phyloP scores from a whole-genome alignment of 2,113 vertebrate species.

The Gallinago undulata region DNA sequence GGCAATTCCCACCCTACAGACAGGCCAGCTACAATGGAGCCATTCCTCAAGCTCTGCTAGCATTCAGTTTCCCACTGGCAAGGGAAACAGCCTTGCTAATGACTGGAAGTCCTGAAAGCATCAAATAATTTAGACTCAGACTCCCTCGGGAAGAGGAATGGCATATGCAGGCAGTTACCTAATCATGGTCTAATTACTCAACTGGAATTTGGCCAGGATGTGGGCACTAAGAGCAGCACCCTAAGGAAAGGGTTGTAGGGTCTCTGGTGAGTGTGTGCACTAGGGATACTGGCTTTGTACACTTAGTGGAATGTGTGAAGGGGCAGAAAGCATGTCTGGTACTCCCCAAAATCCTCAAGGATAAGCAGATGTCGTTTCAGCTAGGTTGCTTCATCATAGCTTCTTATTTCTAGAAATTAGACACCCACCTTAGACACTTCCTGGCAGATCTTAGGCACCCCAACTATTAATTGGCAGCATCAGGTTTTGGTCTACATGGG shows the following conservation, averaged over 20 bases:
- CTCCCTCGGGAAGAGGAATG: background rate
- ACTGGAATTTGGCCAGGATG: background rate
- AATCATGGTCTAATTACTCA: slow-evolving; percentile 8
- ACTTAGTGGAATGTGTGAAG: background rate
- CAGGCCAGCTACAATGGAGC: background rate
- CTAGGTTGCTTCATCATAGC: background rate
- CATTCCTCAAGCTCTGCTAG: background rate
- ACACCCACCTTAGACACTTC: background rate
- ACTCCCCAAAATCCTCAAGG: background rate
- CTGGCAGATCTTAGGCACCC: background rate
- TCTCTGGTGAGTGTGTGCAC: background rate
- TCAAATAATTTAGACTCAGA: background rate
- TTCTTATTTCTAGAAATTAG: background rate
- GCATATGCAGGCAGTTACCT: background rate
- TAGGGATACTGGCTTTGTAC: background rate
- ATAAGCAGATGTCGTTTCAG: background rate
- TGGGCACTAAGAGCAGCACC: background rate
- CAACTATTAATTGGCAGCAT: background rate
- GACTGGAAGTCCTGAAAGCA: slow-evolving; percentile 2
- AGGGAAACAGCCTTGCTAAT: slow-evolving; percentile 10
- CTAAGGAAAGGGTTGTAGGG: background rate
- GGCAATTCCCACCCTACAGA: background rate
- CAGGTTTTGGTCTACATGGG: background rate
- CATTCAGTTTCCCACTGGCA: background rate
- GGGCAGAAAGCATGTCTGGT: background rate